These are phyloP conservation scores for Dromius quadrimaculatus DNA, from an alignment of 2,888 invertebrate species.

Conservation along the genomic window DNA sequence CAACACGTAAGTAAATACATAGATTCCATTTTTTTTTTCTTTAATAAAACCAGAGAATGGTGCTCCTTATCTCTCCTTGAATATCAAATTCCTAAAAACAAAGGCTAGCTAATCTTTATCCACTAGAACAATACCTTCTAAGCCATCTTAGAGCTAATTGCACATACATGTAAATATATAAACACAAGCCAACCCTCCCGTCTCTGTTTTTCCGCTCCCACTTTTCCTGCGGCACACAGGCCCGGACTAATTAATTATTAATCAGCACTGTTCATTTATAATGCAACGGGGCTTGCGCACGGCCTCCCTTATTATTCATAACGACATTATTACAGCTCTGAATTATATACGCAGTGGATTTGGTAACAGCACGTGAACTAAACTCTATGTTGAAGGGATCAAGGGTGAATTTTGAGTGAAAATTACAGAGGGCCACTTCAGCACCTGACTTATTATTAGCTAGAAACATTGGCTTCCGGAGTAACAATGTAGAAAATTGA, in stretches of 20 bases:
- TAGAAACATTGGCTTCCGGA: slow-evolving; percentile 12
- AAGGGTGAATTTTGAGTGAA: background rate
- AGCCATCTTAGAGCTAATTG: slow-evolving; percentile 35
- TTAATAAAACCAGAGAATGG: too few species aligned
- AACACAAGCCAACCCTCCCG: slow-evolving; percentile 4
- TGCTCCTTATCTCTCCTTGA: too few species aligned
- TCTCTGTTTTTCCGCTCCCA: background rate
- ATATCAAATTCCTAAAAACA: slow-evolving; percentile 13
- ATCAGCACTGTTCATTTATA: slow-evolving; percentile 63
- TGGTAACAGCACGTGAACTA: background rate
- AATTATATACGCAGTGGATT: slow-evolving; percentile 60
- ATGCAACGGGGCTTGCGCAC: slow-evolving; percentile 64
- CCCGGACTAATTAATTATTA: slow-evolving; percentile 61
- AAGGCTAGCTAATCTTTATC: slow-evolving; percentile 1
- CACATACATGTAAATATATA: slow-evolving; percentile 38
- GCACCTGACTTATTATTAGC: slow-evolving; percentile 34
- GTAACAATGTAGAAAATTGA: slow-evolving; percentile 29
- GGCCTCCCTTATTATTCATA: slow-evolving; percentile 66
- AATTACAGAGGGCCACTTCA: slow-evolving; percentile 12
- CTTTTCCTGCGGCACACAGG: slow-evolving; percentile 3
- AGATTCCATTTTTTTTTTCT: too few species aligned
- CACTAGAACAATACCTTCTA: slow-evolving; percentile 13
- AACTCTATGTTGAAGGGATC: background rate
- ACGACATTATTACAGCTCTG: slow-evolving; percentile 65
- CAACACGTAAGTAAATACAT: too few species aligned